A percentile compares a stretch with the other conserved stretches of the same genome.
phyloP scores from a whole-genome alignment of 2,888 invertebrate genomes.

The Artemia sp. region DNA sequence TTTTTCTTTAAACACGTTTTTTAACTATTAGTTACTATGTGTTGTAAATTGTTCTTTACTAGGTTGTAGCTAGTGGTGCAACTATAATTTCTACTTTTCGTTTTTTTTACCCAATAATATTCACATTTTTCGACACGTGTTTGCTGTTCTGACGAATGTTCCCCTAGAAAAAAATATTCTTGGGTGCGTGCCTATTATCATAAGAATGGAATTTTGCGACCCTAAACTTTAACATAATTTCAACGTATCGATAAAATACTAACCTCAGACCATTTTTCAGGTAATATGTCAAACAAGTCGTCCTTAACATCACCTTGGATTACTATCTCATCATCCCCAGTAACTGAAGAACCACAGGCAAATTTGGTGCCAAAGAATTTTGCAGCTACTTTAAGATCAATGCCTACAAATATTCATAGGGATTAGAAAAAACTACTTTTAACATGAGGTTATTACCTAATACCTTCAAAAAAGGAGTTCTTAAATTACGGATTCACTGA shows the following conservation, averaged over 20 bases:
- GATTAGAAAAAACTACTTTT: too few species aligned
- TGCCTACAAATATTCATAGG: constrained; percentile 42
- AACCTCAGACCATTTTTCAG: constrained; percentile 94
- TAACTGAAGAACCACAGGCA: constrained; percentile 97
- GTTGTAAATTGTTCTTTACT: too few species aligned
- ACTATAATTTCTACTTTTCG: too few species aligned
- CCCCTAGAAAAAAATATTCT: not conserved
- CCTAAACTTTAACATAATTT: not conserved
- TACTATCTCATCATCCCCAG: constrained; percentile 96
- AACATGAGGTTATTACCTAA: too few species aligned
- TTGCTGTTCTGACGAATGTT: not conserved
- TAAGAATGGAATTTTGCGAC: constrained; percentile 15
- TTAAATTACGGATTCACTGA: too few species aligned
- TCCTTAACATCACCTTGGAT: constrained; percentile 98
- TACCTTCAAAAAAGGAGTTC: too few species aligned
- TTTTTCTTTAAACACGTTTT: too few species aligned
- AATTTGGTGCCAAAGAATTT: constrained; percentile 95
- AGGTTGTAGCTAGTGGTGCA: too few species aligned
- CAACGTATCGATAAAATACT: constrained; percentile 22
- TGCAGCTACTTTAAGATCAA: constrained; percentile 91
- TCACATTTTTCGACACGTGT: too few species aligned
- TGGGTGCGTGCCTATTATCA: not conserved
- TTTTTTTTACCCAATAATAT: too few species aligned
- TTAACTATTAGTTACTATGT: too few species aligned
- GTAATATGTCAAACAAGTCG: constrained; percentile 90